Conservation (phyloP, 2,113 vertebrate genomes). For the Pyxicephalus adspersus region DNA sequence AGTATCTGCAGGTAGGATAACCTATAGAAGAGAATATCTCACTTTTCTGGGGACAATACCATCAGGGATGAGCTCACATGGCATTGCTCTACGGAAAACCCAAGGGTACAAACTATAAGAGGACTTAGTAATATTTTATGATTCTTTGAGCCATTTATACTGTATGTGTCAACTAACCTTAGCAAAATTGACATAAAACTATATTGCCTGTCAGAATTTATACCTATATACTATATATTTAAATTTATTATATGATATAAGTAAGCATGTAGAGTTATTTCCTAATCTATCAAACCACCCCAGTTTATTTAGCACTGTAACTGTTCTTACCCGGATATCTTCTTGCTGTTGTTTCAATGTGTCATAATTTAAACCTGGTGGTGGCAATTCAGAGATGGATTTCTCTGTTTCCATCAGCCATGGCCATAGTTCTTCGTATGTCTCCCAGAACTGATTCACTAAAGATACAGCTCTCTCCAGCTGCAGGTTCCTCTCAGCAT, state of each 20-base stretch:
- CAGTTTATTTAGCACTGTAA: background rate
- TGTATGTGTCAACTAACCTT: too few relatives aligned
- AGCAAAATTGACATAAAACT: too few relatives aligned
- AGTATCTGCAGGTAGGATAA: too few relatives aligned
- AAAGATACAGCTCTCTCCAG: conserved; percentile 92
- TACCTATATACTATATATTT: too few relatives aligned
- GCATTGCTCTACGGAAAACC: too few relatives aligned
- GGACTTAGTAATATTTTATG: too few relatives aligned
- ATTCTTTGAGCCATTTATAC: too few relatives aligned
- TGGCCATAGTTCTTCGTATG: conserved; percentile 93
- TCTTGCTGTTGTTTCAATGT: conserved; percentile 91
- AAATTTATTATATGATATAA: background rate
- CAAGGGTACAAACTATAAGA: too few relatives aligned
- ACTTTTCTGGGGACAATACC: too few relatives aligned
- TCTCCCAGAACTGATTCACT: conserved; percentile 96
- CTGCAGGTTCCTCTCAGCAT: conserved; percentile 94
- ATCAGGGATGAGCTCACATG: too few relatives aligned
- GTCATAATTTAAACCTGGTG: conserved; percentile 91
- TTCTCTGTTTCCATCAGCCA: conserved; percentile 88
- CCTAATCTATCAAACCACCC: background rate
- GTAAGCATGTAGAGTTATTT: background rate
- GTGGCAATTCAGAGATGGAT: conserved; percentile 83
- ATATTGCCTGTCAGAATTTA: background rate
- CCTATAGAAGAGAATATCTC: too few relatives aligned
- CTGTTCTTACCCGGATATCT: conserved; percentile 87